Percentiles rank a stretch among this genome's conserved stretches.
phyloP scores from a whole-genome alignment of 1,140 invertebrate genomes.

The Tetragonula clypearis region DNA sequence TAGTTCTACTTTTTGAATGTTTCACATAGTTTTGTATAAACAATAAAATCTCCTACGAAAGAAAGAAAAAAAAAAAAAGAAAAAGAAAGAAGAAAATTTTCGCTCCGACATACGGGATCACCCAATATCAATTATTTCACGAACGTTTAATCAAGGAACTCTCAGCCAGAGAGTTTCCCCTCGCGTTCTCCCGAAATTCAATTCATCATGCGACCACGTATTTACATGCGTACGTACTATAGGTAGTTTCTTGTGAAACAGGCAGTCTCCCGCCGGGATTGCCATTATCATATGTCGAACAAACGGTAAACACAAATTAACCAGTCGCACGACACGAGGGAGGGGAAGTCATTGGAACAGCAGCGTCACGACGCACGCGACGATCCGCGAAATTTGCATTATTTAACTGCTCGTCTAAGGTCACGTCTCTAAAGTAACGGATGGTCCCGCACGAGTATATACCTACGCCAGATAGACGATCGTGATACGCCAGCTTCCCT shows the following conservation, averaged over 20 bases:
- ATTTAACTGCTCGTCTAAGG: not conserved
- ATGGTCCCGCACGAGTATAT: not conserved
- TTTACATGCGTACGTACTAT: not conserved
- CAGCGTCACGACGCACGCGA: not conserved
- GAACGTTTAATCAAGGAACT: no score
- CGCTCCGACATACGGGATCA: no score
- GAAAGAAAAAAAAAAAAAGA: no score
- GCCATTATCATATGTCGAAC: not conserved
- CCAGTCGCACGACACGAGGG: not conserved
- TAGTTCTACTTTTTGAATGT: no score
- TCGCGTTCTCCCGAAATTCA: not conserved
- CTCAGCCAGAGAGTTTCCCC: no score
- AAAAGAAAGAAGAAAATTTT: no score
- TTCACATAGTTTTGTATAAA: no score
- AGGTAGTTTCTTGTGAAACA: not conserved
- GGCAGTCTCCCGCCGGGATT: not conserved
- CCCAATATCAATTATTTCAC: no score
- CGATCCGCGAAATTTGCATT: conserved; percentile 8
- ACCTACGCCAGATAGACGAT: not conserved
- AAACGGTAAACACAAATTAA: conserved; percentile 6
- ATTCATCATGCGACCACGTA: not conserved
- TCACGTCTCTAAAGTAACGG: not conserved
- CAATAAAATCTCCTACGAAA: no score
- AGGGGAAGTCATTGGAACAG: not conserved
- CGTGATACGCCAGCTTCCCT: not conserved